Percentiles rank a stretch among this genome's conserved stretches.
Evolutionary conservation across 2,888 invertebrate species (phyloP).

Genomic region (Penaeus monodon): DNA sequence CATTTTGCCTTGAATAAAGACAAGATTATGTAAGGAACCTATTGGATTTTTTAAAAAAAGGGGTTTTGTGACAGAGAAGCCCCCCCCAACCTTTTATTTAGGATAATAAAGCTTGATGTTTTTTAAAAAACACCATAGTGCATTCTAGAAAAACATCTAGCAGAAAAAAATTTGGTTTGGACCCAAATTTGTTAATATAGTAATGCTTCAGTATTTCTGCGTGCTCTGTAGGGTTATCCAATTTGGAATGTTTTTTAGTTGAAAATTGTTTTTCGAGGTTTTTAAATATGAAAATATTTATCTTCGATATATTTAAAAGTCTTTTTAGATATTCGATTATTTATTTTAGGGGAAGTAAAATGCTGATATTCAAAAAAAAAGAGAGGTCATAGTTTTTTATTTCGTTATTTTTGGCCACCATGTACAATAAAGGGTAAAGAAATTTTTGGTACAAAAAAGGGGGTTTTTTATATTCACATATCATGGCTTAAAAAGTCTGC

Average conservation of each 20-base stretch:
- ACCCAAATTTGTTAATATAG: slow-evolving; percentile 6
- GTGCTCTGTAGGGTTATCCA: slow-evolving; percentile 2
- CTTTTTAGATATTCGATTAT: slow-evolving; percentile 6
- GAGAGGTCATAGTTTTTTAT: not conserved
- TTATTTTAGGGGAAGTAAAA: too few relatives aligned
- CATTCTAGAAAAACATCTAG: not conserved
- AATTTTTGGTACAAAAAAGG: too few relatives aligned
- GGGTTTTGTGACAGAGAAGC: too few relatives aligned
- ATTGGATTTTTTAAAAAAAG: too few relatives aligned
- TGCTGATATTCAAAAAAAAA: too few relatives aligned
- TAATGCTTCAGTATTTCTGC: slow-evolving; percentile 18
- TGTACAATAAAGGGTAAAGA: too few relatives aligned
- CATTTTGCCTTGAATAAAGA: too few relatives aligned
- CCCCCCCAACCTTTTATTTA: too few relatives aligned
- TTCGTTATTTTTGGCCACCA: not conserved
- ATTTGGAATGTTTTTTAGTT: slow-evolving; percentile 1
- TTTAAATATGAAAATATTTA: slow-evolving; percentile 25
- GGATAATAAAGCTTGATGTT: too few relatives aligned
- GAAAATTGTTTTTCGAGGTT: slow-evolving; percentile 12
- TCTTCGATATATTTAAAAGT: not conserved
- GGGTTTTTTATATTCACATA: slow-evolving; percentile 4
- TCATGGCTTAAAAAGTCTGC: not conserved
- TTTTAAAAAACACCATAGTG: too few relatives aligned
- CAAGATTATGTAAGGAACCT: too few relatives aligned
- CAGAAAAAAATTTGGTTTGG: slow-evolving; percentile 1